Conservation (phyloP, 2,113 vertebrate genomes). For the Podarcis raffonei region DNA sequence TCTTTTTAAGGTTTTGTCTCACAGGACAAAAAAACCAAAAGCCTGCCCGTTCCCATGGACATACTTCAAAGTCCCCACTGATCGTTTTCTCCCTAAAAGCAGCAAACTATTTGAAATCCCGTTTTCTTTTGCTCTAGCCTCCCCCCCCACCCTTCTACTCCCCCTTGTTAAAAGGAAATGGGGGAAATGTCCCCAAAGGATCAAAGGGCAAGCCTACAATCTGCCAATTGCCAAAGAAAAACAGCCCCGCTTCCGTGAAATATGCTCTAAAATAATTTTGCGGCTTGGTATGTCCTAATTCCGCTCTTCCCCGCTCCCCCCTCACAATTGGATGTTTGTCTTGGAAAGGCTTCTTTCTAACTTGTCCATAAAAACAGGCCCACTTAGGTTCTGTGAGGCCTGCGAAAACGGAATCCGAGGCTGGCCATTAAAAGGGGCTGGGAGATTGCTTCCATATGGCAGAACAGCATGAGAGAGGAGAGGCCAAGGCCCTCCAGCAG, state of each 20-base stretch:
- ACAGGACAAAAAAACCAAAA: conserved; percentile 69
- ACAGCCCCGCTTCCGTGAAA: conserved; percentile 91
- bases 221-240: conserved; percentile 90
- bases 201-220: conserved; percentile 88
- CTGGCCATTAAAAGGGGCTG: conserved; percentile 93
- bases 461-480: conserved; percentile 92
- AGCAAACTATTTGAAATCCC: conserved; percentile 79
- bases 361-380: conserved; percentile 97
- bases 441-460: conserved; percentile 99
- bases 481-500: conserved; percentile 82
- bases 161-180: conserved; percentile 70
- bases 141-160: not conserved
- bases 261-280: conserved; percentile 90
- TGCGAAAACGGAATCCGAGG: conserved; percentile 94
- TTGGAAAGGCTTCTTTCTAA: conserved; percentile 98
- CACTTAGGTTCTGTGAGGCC: conserved; percentile 95
- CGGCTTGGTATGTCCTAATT: conserved; percentile 84
- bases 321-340: conserved; percentile 92
- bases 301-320: conserved; percentile 16
- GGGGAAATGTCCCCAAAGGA: conserved; percentile 83
- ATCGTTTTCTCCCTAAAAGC: conserved; percentile 78
- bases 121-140: not conserved
- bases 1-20: conserved; percentile 41
- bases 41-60: conserved; percentile 75
- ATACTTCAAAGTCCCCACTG: conserved; percentile 81